phyloP scores from a whole-genome alignment of 2,888 invertebrate genomes.

The Coelinius sp. region DNA sequence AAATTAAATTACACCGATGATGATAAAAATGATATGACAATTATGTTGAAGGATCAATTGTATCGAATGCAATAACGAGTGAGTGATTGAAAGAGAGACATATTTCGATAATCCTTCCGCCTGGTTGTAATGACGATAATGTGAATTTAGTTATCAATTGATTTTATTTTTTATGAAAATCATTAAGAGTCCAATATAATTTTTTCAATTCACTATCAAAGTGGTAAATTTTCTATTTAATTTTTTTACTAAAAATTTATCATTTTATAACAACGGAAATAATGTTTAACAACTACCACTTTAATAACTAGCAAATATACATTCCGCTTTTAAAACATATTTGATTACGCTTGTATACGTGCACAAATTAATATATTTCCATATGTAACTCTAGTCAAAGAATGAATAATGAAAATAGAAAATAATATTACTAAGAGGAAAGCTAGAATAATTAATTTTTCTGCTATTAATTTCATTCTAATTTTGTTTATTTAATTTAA shows the following conservation, averaged over 20 bases:
- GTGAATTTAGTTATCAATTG: background rate
- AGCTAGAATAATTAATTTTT: background rate
- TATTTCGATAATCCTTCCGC: background rate
- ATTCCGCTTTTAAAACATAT: background rate
- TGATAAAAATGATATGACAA: background rate
- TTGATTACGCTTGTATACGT: slow-evolving; percentile 15
- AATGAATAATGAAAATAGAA: background rate
- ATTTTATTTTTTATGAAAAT: background rate
- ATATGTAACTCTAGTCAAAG: background rate
- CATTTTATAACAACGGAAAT: background rate
- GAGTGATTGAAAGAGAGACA: background rate
- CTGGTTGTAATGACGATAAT: background rate
- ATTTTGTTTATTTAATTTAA: background rate
- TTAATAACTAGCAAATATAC: background rate
- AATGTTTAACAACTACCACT: background rate
- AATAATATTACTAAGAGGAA: background rate
- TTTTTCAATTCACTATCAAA: background rate
- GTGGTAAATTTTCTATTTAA: background rate
- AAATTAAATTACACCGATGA: slow-evolving; percentile 25
- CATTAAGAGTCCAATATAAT: background rate
- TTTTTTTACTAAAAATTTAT: too few species aligned
- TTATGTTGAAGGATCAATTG: too few species aligned
- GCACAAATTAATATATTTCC: background rate
- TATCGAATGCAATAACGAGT: too few species aligned
- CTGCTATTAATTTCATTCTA: background rate